phyloP scores from a whole-genome alignment of 2,888 invertebrate genomes.

The Drosophila neonasuta region DNA sequence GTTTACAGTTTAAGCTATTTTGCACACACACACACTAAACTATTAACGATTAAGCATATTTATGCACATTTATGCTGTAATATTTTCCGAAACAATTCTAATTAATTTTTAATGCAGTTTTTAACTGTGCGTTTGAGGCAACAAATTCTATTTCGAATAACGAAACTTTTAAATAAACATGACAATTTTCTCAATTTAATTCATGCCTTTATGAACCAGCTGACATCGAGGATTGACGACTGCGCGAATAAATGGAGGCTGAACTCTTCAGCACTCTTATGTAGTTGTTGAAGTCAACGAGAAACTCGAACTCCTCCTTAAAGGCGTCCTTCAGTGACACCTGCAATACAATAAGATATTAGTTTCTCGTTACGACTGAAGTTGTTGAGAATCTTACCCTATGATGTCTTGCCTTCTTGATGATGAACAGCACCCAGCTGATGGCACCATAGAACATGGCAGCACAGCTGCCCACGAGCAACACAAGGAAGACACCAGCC shows the following conservation, averaged over 20 bases:
- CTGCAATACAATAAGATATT: constrained; percentile 74
- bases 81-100: constrained; percentile 17
- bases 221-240: constrained; percentile 79
- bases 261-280: constrained; percentile 86
- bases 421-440: constrained; percentile 78
- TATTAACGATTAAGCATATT: constrained; percentile 27
- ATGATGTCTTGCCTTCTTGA: constrained; percentile 74
- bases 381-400: constrained; percentile 67
- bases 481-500: constrained; percentile 85
- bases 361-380: background rate
- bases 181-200: constrained; percentile 29
- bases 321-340: constrained; percentile 86
- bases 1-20: constrained; percentile 7
- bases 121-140: constrained; percentile 17
- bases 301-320: constrained; percentile 88
- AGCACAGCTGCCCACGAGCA: constrained; percentile 83
- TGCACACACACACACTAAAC: constrained; percentile 19
- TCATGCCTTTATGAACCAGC: constrained; percentile 70
- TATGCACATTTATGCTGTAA: constrained; percentile 13
- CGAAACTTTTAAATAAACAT: constrained; percentile 45
- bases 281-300: constrained; percentile 87
- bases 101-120: constrained; percentile 5
- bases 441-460: constrained; percentile 78
- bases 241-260: constrained; percentile 79
- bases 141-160: constrained; percentile 52